Conservation (phyloP, 1,140 invertebrate species). For the Drosophila pseudoobscura region DNA sequence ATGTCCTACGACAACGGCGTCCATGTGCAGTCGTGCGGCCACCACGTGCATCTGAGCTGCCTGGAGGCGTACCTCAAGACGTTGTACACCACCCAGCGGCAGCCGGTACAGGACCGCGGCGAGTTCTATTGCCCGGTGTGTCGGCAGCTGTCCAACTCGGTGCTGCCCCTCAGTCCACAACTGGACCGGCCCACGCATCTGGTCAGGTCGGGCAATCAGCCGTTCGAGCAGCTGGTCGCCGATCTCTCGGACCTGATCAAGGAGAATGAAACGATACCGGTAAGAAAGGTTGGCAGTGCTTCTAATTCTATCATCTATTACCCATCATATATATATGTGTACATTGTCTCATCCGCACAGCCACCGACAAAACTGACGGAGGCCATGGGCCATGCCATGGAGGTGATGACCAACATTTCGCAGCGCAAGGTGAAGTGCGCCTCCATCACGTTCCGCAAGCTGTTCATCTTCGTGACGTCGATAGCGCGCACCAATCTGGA, state of each 20-base stretch:
- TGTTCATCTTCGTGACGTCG: slow-evolving; percentile 95
- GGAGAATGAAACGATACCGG: slow-evolving; percentile 87
- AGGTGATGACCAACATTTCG: slow-evolving; percentile 93
- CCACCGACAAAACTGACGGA: slow-evolving; percentile 88
- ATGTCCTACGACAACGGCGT: slow-evolving; percentile 96
- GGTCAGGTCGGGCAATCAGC: slow-evolving; percentile 86
- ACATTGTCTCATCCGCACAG: slow-evolving; percentile 64
- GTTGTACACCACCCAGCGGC: slow-evolving; percentile 89
- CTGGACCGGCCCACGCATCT: slow-evolving; percentile 88
- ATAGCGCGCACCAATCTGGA: slow-evolving; percentile 96
- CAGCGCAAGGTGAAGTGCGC: slow-evolving; percentile 77
- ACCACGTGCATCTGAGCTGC: slow-evolving; percentile 97
- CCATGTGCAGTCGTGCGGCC: slow-evolving; percentile 97
- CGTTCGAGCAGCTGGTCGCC: slow-evolving; percentile 84
- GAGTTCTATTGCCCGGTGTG: slow-evolving; percentile 98
- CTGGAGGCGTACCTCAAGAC: slow-evolving; percentile 94
- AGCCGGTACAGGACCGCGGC: slow-evolving; percentile 90
- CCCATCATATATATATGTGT: no score
- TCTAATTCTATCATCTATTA: no score
- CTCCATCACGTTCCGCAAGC: slow-evolving; percentile 88
- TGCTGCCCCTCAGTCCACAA: slow-evolving; percentile 93
- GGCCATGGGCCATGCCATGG: slow-evolving; percentile 95
- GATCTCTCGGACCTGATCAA: slow-evolving; percentile 88
- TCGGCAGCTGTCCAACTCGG: slow-evolving; percentile 95
- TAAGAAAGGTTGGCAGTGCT: slow-evolving; percentile 54